Percentiles rank a stretch among this genome's conserved stretches.
Conservation (phyloP, 2,888 invertebrate genomes). For the Scaptomyza polygonia region DNA sequence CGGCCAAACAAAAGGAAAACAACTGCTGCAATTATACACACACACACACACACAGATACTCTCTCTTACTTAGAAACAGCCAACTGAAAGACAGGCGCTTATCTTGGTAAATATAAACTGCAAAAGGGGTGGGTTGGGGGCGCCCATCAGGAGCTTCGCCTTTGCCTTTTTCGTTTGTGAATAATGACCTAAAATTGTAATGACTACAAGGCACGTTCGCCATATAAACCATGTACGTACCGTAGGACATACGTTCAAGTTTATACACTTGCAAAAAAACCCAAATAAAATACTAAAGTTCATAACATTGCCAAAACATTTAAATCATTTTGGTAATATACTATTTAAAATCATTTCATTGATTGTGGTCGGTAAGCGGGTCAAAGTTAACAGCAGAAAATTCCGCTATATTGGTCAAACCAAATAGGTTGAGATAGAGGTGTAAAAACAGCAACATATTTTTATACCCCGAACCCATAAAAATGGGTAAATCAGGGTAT, state of each 20-base stretch:
- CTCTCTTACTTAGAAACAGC: neutral
- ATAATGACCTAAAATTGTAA: constrained; percentile 79
- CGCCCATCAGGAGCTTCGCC: constrained; percentile 23
- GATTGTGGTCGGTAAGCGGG: too few species aligned
- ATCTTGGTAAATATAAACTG: constrained; percentile 37
- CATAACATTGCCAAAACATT: too few species aligned
- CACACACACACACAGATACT: constrained; percentile 7
- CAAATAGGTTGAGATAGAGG: too few species aligned
- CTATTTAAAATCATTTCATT: too few species aligned
- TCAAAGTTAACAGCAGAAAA: too few species aligned
- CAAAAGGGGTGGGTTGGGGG: neutral
- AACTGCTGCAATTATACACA: constrained; percentile 35
- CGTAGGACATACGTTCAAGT: constrained; percentile 6
- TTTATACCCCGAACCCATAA: too few species aligned
- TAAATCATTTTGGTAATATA: too few species aligned
- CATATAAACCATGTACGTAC: constrained; percentile 62
- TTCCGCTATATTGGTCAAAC: too few species aligned
- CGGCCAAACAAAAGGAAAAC: constrained; percentile 42
- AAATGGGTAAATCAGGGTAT: too few species aligned
- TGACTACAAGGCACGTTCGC: constrained; percentile 78
- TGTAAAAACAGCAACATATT: too few species aligned
- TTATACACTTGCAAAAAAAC: neutral
- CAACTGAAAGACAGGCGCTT: constrained; percentile 41
- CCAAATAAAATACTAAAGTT: neutral
- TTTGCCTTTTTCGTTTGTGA: constrained; percentile 68